Evolutionary conservation across 2,888 invertebrate species (phyloP).

Genomic region (Orchestes rusci): DNA sequence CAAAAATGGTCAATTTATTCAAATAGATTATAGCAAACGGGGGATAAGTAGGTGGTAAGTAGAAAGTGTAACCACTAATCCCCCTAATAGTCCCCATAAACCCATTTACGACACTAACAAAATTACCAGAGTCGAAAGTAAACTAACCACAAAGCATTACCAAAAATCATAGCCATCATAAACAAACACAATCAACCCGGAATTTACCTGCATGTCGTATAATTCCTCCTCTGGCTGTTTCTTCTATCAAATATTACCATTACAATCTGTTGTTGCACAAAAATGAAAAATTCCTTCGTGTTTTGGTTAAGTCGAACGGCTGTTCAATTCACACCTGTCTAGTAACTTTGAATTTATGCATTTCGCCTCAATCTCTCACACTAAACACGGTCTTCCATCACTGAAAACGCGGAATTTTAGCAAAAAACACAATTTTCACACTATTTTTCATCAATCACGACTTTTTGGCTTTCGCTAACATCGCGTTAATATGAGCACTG

Average conservation of each 20-base stretch:
- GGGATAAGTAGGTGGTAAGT: too few species aligned
- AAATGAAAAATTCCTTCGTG: constrained; percentile 15
- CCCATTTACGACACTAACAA: too few species aligned
- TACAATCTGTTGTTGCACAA: constrained; percentile 37
- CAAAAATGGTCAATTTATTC: too few species aligned
- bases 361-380: too few species aligned
- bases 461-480: constrained; percentile 31
- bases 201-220: constrained; percentile 47
- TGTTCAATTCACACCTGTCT: constrained; percentile 42
- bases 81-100: too few species aligned
- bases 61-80: too few species aligned
- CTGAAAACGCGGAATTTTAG: constrained; percentile 12
- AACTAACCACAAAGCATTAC: too few species aligned
- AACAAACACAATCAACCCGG: constrained; percentile 59
- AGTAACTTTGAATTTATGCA: constrained; percentile 35
- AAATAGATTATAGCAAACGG: too few species aligned
- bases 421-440: constrained; percentile 15
- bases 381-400: too few species aligned
- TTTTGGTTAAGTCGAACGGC: constrained; percentile 26
- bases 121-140: too few species aligned
- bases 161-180: constrained; percentile 72
- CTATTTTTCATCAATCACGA: constrained; percentile 15
- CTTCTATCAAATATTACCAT: constrained; percentile 35
- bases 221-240: constrained; percentile 23
- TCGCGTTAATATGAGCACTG: constrained; percentile 49